phyloP scores from a whole-genome alignment of 2,888 invertebrate genomes.

The Cephus spinipes region DNA sequence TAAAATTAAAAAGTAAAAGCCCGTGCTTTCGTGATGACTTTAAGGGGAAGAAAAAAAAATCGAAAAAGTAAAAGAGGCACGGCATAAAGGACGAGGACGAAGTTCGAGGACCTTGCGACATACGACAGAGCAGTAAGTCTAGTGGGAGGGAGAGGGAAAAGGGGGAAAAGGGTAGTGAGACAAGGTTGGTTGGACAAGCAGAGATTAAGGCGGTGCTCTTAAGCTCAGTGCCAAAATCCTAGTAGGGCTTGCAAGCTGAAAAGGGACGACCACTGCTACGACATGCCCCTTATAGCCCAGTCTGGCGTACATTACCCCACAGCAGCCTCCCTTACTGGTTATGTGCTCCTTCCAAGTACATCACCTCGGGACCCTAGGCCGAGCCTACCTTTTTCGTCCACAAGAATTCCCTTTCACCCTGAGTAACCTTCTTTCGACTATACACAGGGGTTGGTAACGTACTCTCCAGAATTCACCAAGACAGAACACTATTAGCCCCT shows the following conservation, averaged over 20 bases:
- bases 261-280: constrained; percentile 35
- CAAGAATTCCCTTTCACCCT: not conserved
- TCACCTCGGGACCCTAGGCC: not conserved
- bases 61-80: constrained; percentile 15
- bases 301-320: constrained; percentile 53
- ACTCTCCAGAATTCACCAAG: not conserved
- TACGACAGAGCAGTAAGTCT: not conserved
- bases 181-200: constrained; percentile 44
- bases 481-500: not conserved
- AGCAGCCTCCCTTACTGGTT: constrained; percentile 28
- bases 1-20: not conserved
- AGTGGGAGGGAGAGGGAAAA: constrained; percentile 13
- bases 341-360: not conserved
- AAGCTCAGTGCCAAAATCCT: constrained; percentile 49
- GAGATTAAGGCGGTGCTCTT: constrained; percentile 53
- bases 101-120: not conserved
- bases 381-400: not conserved
- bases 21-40: not conserved
- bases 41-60: constrained; percentile 9
- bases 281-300: constrained; percentile 41
- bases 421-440: not conserved
- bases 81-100: not conserved
- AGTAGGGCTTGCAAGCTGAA: constrained; percentile 37
- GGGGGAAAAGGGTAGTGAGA: constrained; percentile 15
- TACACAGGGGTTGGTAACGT: not conserved